Evolutionary conservation across 2,888 invertebrate genomes (phyloP).

Genomic region (Eristalis tenax): DNA sequence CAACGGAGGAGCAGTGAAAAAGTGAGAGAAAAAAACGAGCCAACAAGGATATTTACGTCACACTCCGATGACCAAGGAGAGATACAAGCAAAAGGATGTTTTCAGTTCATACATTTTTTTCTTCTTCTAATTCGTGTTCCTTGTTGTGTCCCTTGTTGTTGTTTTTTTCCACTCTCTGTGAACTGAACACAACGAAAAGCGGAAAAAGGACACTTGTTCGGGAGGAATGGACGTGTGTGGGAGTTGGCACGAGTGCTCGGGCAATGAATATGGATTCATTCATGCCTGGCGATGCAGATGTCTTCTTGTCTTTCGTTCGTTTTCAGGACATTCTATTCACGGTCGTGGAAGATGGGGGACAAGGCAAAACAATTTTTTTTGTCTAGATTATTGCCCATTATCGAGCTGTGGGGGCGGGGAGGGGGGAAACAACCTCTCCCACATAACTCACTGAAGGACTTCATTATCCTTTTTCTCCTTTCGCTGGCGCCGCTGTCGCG

Average conservation of each 20-base stretch:
- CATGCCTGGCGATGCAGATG: constrained; percentile 40
- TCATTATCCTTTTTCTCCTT: constrained; percentile 23
- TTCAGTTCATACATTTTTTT: constrained; percentile 55
- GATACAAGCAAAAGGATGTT: constrained; percentile 38
- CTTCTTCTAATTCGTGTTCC: constrained; percentile 35
- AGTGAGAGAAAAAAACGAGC: neutral
- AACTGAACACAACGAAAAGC: neutral
- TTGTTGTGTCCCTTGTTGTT: constrained; percentile 15
- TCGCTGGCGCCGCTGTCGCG: constrained; percentile 5
- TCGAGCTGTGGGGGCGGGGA: neutral
- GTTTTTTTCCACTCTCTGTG: constrained; percentile 12
- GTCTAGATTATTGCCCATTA: constrained; percentile 40
- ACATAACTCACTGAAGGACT: constrained; percentile 11
- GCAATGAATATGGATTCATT: constrained; percentile 34
- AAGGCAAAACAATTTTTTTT: too few relatives aligned
- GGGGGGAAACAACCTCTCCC: neutral
- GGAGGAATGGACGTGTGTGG: neutral
- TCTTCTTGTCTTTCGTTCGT: constrained; percentile 20
- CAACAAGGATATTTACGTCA: constrained; percentile 34
- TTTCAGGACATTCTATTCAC: constrained; percentile 9
- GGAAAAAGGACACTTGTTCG: constrained; percentile 18
- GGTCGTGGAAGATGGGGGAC: too few relatives aligned
- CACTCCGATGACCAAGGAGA: neutral
- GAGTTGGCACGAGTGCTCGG: neutral
- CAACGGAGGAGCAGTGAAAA: neutral